Evolutionary conservation across 2,113 vertebrate genomes (phyloP).

Genomic region (Sceloporus tristichus): DNA sequence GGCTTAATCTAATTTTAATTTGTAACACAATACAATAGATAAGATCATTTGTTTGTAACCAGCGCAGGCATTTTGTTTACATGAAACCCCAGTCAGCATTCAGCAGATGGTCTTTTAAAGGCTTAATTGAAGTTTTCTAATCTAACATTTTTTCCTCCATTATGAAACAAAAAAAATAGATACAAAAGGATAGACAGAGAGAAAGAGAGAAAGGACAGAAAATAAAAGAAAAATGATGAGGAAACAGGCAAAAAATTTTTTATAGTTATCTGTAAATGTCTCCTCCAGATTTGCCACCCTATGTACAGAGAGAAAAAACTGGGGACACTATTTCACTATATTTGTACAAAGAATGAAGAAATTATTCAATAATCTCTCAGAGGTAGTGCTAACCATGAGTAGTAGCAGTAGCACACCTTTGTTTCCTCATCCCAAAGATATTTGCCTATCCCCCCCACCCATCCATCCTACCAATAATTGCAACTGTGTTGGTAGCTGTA

Average conservation of each 20-base stretch:
- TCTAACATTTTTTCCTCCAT: constrained; percentile 69
- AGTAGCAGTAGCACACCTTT: background rate
- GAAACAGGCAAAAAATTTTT: background rate
- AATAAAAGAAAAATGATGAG: constrained; percentile 22
- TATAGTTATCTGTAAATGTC: background rate
- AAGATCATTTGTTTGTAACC: constrained; percentile 78
- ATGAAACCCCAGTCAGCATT: constrained; percentile 84
- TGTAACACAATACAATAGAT: constrained; percentile 85
- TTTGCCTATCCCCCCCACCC: background rate
- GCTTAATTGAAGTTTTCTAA: constrained; percentile 78
- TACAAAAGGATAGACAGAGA: background rate
- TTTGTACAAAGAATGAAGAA: background rate
- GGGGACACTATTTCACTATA: background rate
- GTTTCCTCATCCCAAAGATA: background rate
- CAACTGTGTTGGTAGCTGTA: background rate
- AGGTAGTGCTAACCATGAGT: background rate
- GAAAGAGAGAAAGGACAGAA: background rate
- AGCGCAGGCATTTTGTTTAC: constrained; percentile 88
- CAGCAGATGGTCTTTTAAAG: constrained; percentile 80
- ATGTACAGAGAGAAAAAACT: background rate
- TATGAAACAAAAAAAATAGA: constrained; percentile 44
- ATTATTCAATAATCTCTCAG: background rate
- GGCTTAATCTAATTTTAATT: constrained; percentile 85
- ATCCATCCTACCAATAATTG: background rate
- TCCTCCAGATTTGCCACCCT: background rate